These are phyloP conservation scores for Canis aureus DNA, from an alignment of 2,113 vertebrate genomes.

Conservation along the genomic window DNA sequence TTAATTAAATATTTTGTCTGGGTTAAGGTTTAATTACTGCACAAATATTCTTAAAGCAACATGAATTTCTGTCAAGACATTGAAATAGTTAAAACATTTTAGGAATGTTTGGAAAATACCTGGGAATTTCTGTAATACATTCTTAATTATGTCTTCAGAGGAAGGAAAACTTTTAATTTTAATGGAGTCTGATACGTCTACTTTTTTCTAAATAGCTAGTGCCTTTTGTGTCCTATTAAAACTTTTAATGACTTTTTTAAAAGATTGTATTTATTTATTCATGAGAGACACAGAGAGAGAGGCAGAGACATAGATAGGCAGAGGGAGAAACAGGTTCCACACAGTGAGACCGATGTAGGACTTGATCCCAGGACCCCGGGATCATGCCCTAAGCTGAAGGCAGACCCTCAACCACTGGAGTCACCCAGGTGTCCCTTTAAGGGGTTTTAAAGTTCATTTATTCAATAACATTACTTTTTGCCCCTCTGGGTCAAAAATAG, in stretches of 20 bases:
- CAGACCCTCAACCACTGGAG: too few species aligned
- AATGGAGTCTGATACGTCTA: neutral
- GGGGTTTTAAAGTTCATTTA: neutral
- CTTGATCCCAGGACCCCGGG: too few species aligned
- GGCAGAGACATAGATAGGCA: too few species aligned
- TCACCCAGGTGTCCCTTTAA: too few species aligned
- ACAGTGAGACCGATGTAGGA: too few species aligned
- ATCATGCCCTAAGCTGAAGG: too few species aligned
- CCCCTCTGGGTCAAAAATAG: neutral
- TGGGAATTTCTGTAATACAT: neutral
- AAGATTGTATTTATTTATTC: too few species aligned
- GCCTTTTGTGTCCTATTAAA: neutral
- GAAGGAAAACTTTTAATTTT: neutral
- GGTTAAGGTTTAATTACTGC: neutral
- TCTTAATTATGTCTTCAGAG: neutral
- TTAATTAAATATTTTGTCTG: conserved; percentile 37
- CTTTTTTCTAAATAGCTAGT: conserved; percentile 9
- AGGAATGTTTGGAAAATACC: neutral
- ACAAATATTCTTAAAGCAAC: neutral
- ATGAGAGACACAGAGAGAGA: too few species aligned
- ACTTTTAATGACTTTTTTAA: neutral
- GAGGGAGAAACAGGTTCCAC: too few species aligned
- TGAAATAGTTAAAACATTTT: neutral
- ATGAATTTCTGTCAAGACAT: neutral
- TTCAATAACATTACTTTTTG: neutral